Evolutionary conservation across 2,113 vertebrate species (phyloP).

Genomic region (Tetrax tetrax): DNA sequence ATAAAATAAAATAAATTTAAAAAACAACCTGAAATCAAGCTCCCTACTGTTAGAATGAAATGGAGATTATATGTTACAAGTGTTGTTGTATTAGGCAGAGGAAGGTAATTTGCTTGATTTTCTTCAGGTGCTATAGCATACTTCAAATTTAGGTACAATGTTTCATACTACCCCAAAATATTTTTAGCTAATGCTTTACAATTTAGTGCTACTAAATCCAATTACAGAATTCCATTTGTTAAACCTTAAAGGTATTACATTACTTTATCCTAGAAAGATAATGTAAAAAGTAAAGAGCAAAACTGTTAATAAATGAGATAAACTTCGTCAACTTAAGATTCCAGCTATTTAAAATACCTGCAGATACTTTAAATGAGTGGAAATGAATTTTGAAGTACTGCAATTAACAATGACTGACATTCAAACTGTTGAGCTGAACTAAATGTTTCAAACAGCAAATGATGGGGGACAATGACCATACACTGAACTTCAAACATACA

Average conservation of each 20-base stretch:
- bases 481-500: not conserved
- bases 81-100: slow-evolving; percentile 5
- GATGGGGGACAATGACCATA: not conserved
- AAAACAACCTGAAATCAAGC: slow-evolving; percentile 17
- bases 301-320: slow-evolving; percentile 29
- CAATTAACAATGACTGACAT: not conserved
- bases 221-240: not conserved
- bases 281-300: slow-evolving; percentile 26
- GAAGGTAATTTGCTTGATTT: slow-evolving; percentile 9
- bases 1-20: not conserved
- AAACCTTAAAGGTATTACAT: not conserved
- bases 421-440: not conserved
- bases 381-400: not conserved
- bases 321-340: slow-evolving; percentile 53
- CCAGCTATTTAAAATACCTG: slow-evolving; percentile 64
- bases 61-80: not conserved
- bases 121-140: not conserved
- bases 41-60: slow-evolving; percentile 50
- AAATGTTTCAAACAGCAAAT: not conserved
- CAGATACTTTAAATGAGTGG: not conserved
- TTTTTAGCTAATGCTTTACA: slow-evolving; percentile 31
- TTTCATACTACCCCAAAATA: slow-evolving; percentile 15
- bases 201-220: slow-evolving; percentile 28
- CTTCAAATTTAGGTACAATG: slow-evolving; percentile 15
- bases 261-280: slow-evolving; percentile 22